Conservation (phyloP, 2,888 invertebrate species). For the Pseudococcus jackbeardsleyi region DNA sequence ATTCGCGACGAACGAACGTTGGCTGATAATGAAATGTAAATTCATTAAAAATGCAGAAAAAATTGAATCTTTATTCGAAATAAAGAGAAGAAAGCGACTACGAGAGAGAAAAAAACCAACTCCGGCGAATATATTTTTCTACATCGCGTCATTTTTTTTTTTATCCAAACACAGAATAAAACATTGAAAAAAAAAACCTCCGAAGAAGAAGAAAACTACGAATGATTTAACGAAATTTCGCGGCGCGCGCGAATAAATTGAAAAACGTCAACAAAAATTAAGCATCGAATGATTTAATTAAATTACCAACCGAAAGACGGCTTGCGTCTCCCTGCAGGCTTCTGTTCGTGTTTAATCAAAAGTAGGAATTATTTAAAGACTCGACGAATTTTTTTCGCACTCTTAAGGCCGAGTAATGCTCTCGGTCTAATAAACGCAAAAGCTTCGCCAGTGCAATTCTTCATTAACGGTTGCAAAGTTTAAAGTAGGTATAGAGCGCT, state of each 20-base stretch:
- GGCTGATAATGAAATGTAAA: not conserved
- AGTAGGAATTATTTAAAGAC: slow-evolving; percentile 40
- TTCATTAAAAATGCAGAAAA: slow-evolving; percentile 28
- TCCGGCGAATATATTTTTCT: not conserved
- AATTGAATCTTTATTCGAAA: not conserved
- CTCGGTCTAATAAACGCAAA: slow-evolving; percentile 29
- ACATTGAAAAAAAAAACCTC: not conserved
- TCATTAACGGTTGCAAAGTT: slow-evolving; percentile 39
- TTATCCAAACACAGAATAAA: not conserved
- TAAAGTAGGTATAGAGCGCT: not conserved
- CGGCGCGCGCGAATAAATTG: slow-evolving; percentile 34
- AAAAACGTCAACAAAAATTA: slow-evolving; percentile 43
- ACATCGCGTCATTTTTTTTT: not conserved
- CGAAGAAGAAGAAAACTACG: not conserved
- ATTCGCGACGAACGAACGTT: not conserved
- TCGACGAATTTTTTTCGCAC: not conserved
- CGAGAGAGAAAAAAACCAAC: not conserved
- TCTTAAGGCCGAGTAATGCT: not conserved
- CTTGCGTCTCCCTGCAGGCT: not conserved
- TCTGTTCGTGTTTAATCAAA: slow-evolving; percentile 34
- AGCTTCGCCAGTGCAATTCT: slow-evolving; percentile 36
- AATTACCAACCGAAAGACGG: slow-evolving; percentile 12
- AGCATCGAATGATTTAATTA: slow-evolving; percentile 43
- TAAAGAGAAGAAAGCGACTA: not conserved
- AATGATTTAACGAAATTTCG: slow-evolving; percentile 28